Evolutionary conservation across 2,113 vertebrate species (phyloP).

Genomic region (Phycodurus eques): DNA sequence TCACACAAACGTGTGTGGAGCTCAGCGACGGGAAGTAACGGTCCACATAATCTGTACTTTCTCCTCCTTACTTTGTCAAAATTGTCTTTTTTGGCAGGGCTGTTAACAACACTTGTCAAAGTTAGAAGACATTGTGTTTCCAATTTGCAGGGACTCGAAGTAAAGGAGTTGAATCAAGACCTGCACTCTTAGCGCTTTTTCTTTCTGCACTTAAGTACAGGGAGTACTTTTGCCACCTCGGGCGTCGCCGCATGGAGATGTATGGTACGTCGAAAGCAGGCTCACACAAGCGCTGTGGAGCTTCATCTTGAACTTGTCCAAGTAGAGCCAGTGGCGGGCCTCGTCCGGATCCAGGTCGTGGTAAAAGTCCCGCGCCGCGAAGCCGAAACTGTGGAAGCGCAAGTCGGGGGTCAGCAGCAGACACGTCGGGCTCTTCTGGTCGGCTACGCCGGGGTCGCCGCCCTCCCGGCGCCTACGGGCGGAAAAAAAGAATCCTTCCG

Average conservation of each 20-base stretch:
- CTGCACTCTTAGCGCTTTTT: no score
- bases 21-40: no score
- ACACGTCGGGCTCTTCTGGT: conserved; percentile 96
- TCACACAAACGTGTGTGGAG: no score
- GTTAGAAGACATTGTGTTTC: no score
- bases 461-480: conserved; percentile 91
- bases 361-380: conserved; percentile 89
- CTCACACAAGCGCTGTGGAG: conserved; percentile 90
- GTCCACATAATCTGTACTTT: no score
- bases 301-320: conserved; percentile 99
- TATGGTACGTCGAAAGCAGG: neutral
- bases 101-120: no score
- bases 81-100: no score
- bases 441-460: conserved; percentile 91
- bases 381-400: conserved; percentile 93
- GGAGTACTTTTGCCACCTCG: neutral
- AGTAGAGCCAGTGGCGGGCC: conserved; percentile 91
- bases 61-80: no score
- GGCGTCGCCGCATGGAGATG: no score
- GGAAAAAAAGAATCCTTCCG: neutral
- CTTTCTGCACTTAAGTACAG: no score
- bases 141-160: no score
- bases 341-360: conserved; percentile 94
- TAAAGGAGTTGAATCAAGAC: no score
- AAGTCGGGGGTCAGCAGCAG: conserved; percentile 90